Conservation (phyloP, 2,113 vertebrate species). For the Micronycteris hirsuta region DNA sequence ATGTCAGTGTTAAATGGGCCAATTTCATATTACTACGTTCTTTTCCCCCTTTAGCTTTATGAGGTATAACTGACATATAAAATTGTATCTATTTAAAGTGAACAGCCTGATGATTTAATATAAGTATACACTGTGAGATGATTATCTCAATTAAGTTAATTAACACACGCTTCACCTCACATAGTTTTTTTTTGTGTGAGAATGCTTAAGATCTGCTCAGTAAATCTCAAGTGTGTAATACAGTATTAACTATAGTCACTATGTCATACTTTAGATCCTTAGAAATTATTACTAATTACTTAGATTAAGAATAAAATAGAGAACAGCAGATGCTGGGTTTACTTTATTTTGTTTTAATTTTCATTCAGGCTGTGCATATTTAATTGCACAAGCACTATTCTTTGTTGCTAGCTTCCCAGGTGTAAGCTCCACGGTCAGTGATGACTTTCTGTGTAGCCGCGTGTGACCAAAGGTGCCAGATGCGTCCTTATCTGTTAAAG, state of each 20-base stretch:
- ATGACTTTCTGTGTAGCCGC: neutral
- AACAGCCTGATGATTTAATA: neutral
- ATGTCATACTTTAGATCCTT: neutral
- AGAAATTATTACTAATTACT: neutral
- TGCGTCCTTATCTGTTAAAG: neutral
- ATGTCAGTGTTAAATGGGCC: neutral
- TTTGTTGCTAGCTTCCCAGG: neutral
- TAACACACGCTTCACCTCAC: neutral
- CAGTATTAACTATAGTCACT: neutral
- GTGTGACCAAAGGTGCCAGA: neutral
- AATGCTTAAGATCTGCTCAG: neutral
- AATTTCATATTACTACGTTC: neutral
- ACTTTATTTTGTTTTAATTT: neutral
- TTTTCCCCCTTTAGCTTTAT: neutral
- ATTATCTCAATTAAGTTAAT: neutral
- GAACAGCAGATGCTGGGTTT: neutral
- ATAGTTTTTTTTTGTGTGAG: neutral
- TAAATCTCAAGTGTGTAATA: neutral
- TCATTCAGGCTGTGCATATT: neutral
- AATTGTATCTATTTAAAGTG: neutral
- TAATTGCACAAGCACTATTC: neutral
- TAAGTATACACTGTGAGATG: neutral
- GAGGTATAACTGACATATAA: neutral
- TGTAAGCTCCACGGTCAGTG: neutral
- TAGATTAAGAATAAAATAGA: neutral